Percentiles rank a stretch among this genome's conserved stretches.
These are phyloP conservation scores for Achlya flavicornis DNA, from an alignment of 2,888 invertebrate species.

Conservation along the genomic window DNA sequence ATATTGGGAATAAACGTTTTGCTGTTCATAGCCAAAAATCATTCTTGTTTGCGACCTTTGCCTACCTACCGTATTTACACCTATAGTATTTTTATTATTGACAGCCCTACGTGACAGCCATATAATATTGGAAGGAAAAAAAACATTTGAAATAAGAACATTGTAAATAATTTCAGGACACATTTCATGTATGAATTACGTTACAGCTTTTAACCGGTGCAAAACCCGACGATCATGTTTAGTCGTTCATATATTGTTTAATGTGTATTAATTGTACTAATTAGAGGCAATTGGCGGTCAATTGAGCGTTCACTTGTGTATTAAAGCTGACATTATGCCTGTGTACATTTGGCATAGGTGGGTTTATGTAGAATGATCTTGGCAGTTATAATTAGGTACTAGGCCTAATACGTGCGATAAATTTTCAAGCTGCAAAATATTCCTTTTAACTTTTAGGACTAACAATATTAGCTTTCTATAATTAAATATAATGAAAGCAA, in stretches of 20 bases:
- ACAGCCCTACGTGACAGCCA: too few species aligned
- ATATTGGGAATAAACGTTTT: too few species aligned
- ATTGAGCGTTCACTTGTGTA: conserved; percentile 31
- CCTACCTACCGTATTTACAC: too few species aligned
- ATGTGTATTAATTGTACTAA: conserved; percentile 50
- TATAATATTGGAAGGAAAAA: neutral
- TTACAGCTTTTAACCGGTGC: neutral
- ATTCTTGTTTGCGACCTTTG: too few species aligned
- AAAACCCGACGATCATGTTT: neutral
- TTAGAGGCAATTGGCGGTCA: conserved; percentile 37
- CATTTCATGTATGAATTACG: neutral
- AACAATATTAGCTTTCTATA: neutral
- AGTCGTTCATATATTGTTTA: conserved; percentile 26
- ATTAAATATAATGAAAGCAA: neutral
- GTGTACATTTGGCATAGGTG: neutral
- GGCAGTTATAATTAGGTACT: neutral
- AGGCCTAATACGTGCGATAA: neutral
- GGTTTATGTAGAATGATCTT: neutral
- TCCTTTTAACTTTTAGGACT: neutral
- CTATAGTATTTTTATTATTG: too few species aligned
- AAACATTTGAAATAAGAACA: too few species aligned
- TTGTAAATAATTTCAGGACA: neutral
- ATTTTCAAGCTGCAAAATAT: neutral
- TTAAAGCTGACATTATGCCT: neutral
- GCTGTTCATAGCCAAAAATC: too few species aligned